A percentile compares a stretch with the other conserved stretches of the same genome.
These are phyloP conservation scores for Halisarca cf. caerulea DNA, from an alignment of 37 sponge, comb jelly and placozoan genomes.

Conservation along the genomic window DNA sequence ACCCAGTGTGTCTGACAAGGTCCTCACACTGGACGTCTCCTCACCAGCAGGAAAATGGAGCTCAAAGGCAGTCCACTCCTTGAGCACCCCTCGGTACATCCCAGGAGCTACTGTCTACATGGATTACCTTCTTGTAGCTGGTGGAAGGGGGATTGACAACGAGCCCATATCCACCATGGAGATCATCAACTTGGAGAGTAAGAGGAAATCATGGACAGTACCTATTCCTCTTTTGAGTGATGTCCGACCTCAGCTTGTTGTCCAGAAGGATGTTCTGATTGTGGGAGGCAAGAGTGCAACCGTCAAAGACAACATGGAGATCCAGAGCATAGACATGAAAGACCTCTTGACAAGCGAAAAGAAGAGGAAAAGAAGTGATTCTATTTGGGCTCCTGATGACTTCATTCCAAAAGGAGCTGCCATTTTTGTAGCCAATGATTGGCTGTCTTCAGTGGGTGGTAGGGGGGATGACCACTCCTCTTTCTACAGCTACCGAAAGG, in stretches of 20 bases:
- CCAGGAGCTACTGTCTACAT: not conserved
- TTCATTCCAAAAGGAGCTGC: not conserved
- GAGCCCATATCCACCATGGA: conserved; percentile 28
- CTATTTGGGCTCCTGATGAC: not conserved
- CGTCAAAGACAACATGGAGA: not conserved
- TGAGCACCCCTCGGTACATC: conserved; percentile 1
- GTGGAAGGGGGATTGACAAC: conserved; percentile 1
- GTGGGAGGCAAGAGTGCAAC: not conserved
- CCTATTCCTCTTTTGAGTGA: not conserved
- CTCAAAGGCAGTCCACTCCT: not conserved
- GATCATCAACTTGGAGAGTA: not conserved
- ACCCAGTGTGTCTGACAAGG: conserved; percentile 1
- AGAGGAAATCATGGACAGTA: not conserved
- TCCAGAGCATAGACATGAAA: not conserved
- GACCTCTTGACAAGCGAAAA: not conserved
- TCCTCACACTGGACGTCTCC: not conserved
- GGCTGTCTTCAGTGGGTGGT: not conserved
- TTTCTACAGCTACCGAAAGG: not conserved
- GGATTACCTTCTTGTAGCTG: conserved; percentile 3
- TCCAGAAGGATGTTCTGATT: not conserved
- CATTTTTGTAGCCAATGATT: not conserved
- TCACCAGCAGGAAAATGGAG: not conserved
- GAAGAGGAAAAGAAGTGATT: not conserved
- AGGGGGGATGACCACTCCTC: not conserved
- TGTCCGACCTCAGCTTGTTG: conserved; percentile 4